Evolutionary conservation across 2,888 invertebrate genomes (phyloP), one percentile per base, ranked within the genome.

Genomic region (Blomia tropicalis): DNA sequence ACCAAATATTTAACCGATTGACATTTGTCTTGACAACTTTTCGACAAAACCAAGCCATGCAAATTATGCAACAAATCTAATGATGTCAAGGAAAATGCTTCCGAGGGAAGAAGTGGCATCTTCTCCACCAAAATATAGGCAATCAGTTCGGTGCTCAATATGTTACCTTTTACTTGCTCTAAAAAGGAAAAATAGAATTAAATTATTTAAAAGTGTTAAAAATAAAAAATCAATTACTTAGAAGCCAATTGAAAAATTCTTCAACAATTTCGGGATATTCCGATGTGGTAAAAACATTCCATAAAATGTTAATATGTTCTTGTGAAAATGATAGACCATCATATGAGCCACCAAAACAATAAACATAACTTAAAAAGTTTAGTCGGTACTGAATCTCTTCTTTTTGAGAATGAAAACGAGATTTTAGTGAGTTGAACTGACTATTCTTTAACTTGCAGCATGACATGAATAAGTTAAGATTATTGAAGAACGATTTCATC

Each of bases 401-500:
- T 73, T 71, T 71, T 65, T 73, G 72, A 59, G 66, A 63, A 62
- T 67, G 67, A 14, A 65, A 56, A 14, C 29, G 2, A 3, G 56
- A 56, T 56, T 56, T 56, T 2, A 56, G 31, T 23, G 29, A 14
- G 14, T 54, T 30, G 29, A 3, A 3, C 3, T 56, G 14, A 4
- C 2, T n/a, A 31, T 2, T 22, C 22, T 23, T 19, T 11, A 19
- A 22, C 7, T 60, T 60, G 27, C 67, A 56, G 29, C 29, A 29
- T n/a, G 2, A 30, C 56, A 56, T 81, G 71, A 84, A 91, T 68
- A 83, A 81, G 60, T 85, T 83, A 56, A 92, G 76, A 74, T 91
- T 88, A 70, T 84, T 85, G 69, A 93, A 86, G 75, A 92, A 91
- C 72, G 88, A 82, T 14, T 83, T 82, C 85, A 90, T 87, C 91